Evolutionary conservation across 2,888 invertebrate species (phyloP).

Genomic region (Scaptomyza caliginosa): DNA sequence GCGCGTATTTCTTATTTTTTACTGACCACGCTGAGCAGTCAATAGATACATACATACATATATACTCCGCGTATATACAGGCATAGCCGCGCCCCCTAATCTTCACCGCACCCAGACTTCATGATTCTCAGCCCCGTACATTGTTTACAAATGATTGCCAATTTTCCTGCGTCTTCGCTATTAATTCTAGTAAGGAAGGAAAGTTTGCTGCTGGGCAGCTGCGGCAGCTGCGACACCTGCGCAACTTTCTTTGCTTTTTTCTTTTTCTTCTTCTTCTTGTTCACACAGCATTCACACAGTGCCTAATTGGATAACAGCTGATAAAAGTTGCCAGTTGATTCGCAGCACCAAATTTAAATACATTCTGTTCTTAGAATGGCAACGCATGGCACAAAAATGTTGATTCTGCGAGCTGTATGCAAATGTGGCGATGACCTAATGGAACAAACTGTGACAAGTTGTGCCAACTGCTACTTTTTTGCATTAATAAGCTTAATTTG

Average conservation of each 20-base stretch:
- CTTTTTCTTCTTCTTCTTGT: constrained; percentile 18
- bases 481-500: constrained; percentile 68
- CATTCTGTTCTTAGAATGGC: constrained; percentile 10
- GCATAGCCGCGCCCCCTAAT: constrained; percentile 13
- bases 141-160: constrained; percentile 78
- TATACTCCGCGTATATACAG: constrained; percentile 19
- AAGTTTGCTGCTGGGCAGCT: constrained; percentile 44
- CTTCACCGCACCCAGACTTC: constrained; percentile 22
- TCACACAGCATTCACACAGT: constrained; percentile 52
- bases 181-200: constrained; percentile 58
- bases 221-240: constrained; percentile 45
- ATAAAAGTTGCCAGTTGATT: constrained; percentile 22
- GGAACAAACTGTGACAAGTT: constrained; percentile 73
- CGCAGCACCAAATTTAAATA: background rate
- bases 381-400: constrained; percentile 52
- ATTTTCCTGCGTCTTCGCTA: constrained; percentile 50
- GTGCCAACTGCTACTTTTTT: constrained; percentile 70
- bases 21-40: constrained; percentile 62
- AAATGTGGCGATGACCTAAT: constrained; percentile 76
- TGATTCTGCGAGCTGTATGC: constrained; percentile 50
- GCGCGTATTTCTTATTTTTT: constrained; percentile 71
- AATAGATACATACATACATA: constrained; percentile 49
- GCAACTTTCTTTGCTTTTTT: constrained; percentile 62
- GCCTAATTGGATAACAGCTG: constrained; percentile 36
- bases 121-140: constrained; percentile 55